Evolutionary conservation across 1,140 invertebrate species (phyloP).

Genomic region (Penaeus japonicus): DNA sequence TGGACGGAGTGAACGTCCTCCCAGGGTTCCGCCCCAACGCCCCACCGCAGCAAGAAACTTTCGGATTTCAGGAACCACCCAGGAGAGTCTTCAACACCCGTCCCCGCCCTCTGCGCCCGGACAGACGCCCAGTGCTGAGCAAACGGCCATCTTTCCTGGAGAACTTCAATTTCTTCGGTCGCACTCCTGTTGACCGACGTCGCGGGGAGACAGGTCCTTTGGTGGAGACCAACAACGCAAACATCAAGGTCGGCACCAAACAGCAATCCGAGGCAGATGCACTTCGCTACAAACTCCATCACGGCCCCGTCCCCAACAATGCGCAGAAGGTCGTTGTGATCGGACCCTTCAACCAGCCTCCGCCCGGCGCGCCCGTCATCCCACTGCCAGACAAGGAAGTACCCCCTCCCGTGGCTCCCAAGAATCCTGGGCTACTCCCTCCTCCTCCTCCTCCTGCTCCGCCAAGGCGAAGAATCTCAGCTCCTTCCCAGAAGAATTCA

Average conservation of each 20-base stretch:
- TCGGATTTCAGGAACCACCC: not conserved
- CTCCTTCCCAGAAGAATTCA: not conserved
- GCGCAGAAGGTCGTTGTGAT: slow-evolving; percentile 33
- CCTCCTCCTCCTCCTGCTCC: not conserved
- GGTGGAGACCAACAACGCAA: not conserved
- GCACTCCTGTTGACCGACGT: slow-evolving; percentile 6
- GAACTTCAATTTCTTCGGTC: slow-evolving; percentile 38
- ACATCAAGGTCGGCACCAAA: not conserved
- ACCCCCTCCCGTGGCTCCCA: not conserved
- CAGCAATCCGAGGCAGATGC: not conserved
- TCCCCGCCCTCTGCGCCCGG: not conserved
- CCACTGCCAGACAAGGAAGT: not conserved
- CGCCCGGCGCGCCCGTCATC: slow-evolving; percentile 32
- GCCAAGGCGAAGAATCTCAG: not conserved
- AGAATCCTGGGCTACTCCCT: not conserved
- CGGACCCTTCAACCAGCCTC: slow-evolving; percentile 25
- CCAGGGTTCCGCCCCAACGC: slow-evolving; percentile 32
- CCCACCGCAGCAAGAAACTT: slow-evolving; percentile 19
- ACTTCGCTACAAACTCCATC: slow-evolving; percentile 19
- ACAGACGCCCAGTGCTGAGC: not conserved
- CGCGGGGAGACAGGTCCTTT: slow-evolving; percentile 15
- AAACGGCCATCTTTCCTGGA: slow-evolving; percentile 17
- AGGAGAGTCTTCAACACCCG: slow-evolving; percentile 4
- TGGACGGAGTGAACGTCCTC: not conserved
- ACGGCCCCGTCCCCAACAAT: slow-evolving; percentile 20